phyloP scores from a whole-genome alignment of 1,140 invertebrate genomes.

The Condylostylus longicornis region DNA sequence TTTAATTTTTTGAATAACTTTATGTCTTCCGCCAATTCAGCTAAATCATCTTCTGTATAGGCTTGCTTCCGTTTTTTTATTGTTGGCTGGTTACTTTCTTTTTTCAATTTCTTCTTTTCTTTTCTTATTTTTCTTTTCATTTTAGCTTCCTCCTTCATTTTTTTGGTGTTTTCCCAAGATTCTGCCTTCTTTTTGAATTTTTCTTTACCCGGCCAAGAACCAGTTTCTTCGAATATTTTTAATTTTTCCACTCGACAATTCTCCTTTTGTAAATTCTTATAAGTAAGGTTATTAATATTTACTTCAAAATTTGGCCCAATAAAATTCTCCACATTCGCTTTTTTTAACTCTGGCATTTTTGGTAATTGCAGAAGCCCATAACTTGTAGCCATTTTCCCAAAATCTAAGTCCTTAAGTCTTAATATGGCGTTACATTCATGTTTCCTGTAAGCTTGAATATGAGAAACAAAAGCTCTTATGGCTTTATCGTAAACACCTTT shows the following conservation, averaged over 20 bases:
- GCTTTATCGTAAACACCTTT: constrained; percentile 74
- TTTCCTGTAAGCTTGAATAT: constrained; percentile 83
- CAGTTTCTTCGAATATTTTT: constrained; percentile 53
- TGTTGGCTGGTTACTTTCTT: constrained; percentile 18
- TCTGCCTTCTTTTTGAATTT: constrained; percentile 45
- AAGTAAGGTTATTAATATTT: constrained; percentile 63
- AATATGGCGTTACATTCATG: constrained; percentile 90
- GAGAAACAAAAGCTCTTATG: constrained; percentile 88
- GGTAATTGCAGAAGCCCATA: constrained; percentile 85
- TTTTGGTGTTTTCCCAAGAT: constrained; percentile 69
- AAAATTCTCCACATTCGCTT: constrained; percentile 50
- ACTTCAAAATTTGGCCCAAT: constrained; percentile 39
- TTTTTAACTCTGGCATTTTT: constrained; percentile 86
- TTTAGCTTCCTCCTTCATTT: constrained; percentile 52
- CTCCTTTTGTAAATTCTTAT: constrained; percentile 70
- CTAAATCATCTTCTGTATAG: constrained; percentile 59
- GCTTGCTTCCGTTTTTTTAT: constrained; percentile 37
- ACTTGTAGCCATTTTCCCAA: constrained; percentile 69
- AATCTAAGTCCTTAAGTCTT: constrained; percentile 73
- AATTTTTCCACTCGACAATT: constrained; percentile 55
- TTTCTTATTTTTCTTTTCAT: constrained; percentile 43
- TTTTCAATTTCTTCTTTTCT: constrained; percentile 38
- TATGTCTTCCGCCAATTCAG: constrained; percentile 69
- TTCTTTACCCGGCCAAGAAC: constrained; percentile 57
- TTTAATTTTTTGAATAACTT: constrained; percentile 77